Evolutionary conservation across 2,888 invertebrate genomes (phyloP), one percentile per base, ranked within the genome.

Genomic region (Hylaea fasciaria): DNA sequence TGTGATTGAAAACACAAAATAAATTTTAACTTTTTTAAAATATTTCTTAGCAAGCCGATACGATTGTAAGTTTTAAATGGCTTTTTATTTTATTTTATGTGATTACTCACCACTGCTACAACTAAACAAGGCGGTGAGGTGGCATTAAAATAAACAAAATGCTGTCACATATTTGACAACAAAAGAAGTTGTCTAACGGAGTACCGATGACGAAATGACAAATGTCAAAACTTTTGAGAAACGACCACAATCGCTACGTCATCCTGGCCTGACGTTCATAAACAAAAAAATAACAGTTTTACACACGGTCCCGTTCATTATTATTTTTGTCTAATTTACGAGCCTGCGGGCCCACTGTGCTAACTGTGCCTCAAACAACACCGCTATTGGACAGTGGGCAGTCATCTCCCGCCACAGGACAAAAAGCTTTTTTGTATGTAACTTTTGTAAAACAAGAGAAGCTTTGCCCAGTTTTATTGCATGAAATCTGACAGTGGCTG

Each of bases 301-400:
- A 91, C 91, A 89, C 90, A 89, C 71, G 77, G 66, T 91, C 81
- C 91, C 90, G 91, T 91, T 89, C 73, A 80, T 81, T 77, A 82
- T 80, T 71, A 74, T 83, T 85, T 64, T 80, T 81, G 80, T 82
- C 66, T 83, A 80, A 87, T 91, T 90, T 91, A 91, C 75, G 81
- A 81, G 79, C 64, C 75, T 85, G 76, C 80, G 86, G 87, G 87
- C 71, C 73, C 82, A 83, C 87, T 84, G 85, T 86, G 82, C 78
- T 59, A 78, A 79, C 81, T 81, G 82, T 74, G 76, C 68, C 57
- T 74, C 74, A 79, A 77, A 82, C 77, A 74, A 78, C 68, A 78
- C 86, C 86, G 87, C 86, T 86, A 75, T 77, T 70, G 73, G 71
- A 76, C 75, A 76, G 79, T 55, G 50, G 16, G 72, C 50, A 57